phyloP scores from a whole-genome alignment of 2,888 invertebrate genomes.

The Sthenelais limicola region DNA sequence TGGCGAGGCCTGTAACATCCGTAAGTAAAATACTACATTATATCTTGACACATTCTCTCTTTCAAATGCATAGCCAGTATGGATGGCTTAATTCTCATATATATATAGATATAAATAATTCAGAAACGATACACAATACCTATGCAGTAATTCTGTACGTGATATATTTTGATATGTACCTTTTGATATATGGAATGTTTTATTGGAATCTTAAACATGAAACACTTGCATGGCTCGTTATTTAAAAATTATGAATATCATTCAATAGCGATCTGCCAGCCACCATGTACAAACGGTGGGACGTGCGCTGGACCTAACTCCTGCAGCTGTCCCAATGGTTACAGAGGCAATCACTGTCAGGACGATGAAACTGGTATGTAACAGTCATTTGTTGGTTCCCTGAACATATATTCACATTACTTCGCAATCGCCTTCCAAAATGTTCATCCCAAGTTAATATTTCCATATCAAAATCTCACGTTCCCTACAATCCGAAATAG shows the following conservation, averaged over 20 bases:
- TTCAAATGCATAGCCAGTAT: no score
- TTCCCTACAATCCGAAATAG: no score
- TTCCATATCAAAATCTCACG: no score
- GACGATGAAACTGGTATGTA: constrained; percentile 33
- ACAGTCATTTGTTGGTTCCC: no score
- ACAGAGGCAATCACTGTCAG: constrained; percentile 11
- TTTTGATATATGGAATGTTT: constrained; percentile 1
- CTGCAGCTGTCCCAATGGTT: constrained; percentile 1
- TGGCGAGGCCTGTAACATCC: constrained; percentile 9
- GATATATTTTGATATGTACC: background rate
- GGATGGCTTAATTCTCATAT: background rate
- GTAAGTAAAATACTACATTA: constrained; percentile 1
- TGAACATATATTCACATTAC: no score
- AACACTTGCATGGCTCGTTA: background rate
- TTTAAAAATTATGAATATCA: background rate
- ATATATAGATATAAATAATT: background rate
- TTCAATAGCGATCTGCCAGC: constrained; percentile 5
- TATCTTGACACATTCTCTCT: background rate
- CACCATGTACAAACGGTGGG: background rate
- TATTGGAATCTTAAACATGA: background rate
- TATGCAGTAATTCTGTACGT: no score
- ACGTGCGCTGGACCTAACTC: constrained; percentile 11
- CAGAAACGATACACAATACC: background rate
- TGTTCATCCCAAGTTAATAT: no score
- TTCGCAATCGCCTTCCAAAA: no score